A percentile compares a stretch with the other conserved stretches of the same genome.
These are phyloP conservation scores for Xiphias gladius DNA, from an alignment of 2,113 vertebrate genomes.

Conservation along the genomic window DNA sequence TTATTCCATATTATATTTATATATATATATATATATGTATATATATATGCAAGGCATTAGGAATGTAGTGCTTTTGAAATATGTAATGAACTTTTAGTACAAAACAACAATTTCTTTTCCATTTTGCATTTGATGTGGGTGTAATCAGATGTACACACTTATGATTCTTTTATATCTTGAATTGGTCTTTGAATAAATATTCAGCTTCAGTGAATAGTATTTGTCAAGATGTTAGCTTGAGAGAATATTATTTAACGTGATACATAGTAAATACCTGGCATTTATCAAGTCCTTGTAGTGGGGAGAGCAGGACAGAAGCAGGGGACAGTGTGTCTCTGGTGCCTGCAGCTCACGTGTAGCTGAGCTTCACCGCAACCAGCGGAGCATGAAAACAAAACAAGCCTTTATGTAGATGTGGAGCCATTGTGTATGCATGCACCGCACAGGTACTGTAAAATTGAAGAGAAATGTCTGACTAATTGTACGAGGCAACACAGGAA, in stretches of 20 bases:
- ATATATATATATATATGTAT: no score
- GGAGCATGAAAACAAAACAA: slow-evolving; percentile 16
- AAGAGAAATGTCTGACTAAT: background rate
- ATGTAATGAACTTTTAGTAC: no score
- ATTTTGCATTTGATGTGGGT: no score
- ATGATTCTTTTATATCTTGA: no score
- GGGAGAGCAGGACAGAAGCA: background rate
- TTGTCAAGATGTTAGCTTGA: slow-evolving; percentile 17
- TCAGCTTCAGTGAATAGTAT: background rate
- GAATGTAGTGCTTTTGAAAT: no score
- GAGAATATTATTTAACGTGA: background rate
- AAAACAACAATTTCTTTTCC: no score
- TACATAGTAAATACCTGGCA: background rate
- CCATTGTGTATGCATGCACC: background rate
- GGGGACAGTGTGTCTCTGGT: slow-evolving; percentile 18
- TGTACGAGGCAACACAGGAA: background rate
- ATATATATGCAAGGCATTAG: no score
- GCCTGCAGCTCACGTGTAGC: slow-evolving; percentile 6
- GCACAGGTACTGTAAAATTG: background rate
- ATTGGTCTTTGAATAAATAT: no score
- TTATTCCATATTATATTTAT: no score
- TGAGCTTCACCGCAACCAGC: background rate
- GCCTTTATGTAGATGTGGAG: background rate
- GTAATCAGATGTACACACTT: no score
- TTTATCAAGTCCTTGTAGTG: background rate